Base-by-base conservation (phyloP, 2,888 invertebrate species). In the Drosophila niveifrons region DNA sequence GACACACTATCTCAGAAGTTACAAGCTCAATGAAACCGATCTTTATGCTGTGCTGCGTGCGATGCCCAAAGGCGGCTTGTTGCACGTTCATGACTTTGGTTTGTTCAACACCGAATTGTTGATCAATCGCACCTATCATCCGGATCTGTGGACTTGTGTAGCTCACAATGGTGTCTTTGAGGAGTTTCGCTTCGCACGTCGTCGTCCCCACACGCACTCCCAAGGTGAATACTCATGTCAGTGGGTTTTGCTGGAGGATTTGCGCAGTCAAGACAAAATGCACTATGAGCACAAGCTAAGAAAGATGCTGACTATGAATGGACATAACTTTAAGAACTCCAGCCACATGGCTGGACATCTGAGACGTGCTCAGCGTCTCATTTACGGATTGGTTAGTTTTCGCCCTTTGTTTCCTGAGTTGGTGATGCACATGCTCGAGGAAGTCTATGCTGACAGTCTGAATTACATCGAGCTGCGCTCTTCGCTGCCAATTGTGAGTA, bases 11-110 rank as follows among this genome's bases (percentile, higher is more conserved):
- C 67, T 84, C 0, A 43, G 47, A 10, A 63, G 58, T 13, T 59
- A 71, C 7, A 59, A 67, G 9, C 57, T 84, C 4, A 67, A 70
- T n/a, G 56, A 93, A 9, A 83, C 96, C 0, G 92, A 94, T 77
- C 94, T 96, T 0, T 96, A 94, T 83, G 90, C 94, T 66, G 93
- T 96, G 3, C 94, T 96, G 13, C 93, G 93, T 59, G 92, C 91
- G 50, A 93, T 97, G 93, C 96, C 96, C 0, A 97, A 97, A 92
- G 96, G 96, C 7, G 95, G 94, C 0, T 93, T 94, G 0, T 91
- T 96, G 6, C 96, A 96, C 87, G 93, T 94, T 0, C 96, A 96
- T 82, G 94, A 95, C 68, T 93, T 94, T 70, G 94, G 94, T 0
- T 92, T 95, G 1, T 92, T 94, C 6, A 94, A 94, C 0, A 91